Evolutionary conservation across 1,140 invertebrate genomes (phyloP).

Genomic region (Danaus melanippus): DNA sequence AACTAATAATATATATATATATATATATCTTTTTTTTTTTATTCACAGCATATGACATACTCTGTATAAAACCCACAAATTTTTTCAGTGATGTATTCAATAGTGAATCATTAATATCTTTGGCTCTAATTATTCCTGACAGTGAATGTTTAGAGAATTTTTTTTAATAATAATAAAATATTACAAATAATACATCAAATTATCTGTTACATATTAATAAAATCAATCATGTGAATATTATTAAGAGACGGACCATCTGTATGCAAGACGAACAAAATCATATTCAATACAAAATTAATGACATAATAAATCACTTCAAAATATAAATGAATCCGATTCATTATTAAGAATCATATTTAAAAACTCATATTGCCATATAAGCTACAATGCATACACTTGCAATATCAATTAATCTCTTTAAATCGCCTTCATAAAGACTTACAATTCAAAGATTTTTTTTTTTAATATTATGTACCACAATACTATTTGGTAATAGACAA

Average conservation of each 20-base stretch:
- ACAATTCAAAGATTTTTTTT: too few relatives aligned
- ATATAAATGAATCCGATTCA: too few relatives aligned
- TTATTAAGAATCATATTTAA: too few relatives aligned
- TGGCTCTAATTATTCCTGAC: slow-evolving; percentile 3
- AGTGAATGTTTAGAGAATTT: slow-evolving; percentile 11
- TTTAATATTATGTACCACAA: too few relatives aligned
- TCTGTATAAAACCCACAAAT: slow-evolving; percentile 25
- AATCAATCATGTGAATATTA: slow-evolving; percentile 8
- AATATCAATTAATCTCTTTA: too few relatives aligned
- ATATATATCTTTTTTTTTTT: slow-evolving; percentile 1
- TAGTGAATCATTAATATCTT: slow-evolving; percentile 13
- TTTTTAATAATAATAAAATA: slow-evolving; percentile 3
- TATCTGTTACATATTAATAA: slow-evolving; percentile 2
- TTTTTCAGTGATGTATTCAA: slow-evolving; percentile 11
- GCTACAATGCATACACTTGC: too few relatives aligned
- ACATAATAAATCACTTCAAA: too few relatives aligned
- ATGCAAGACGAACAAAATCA: background rate
- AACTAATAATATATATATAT: slow-evolving; percentile 24
- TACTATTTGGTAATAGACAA: too few relatives aligned
- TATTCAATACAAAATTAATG: too few relatives aligned
- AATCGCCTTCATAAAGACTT: too few relatives aligned
- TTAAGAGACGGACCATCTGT: slow-evolving; percentile 9
- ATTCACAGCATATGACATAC: slow-evolving; percentile 17
- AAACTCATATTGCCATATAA: too few relatives aligned
- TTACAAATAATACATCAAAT: slow-evolving; percentile 6